Conservation (phyloP, 2,113 vertebrate genomes). For the Psilopsiagon aymara region DNA sequence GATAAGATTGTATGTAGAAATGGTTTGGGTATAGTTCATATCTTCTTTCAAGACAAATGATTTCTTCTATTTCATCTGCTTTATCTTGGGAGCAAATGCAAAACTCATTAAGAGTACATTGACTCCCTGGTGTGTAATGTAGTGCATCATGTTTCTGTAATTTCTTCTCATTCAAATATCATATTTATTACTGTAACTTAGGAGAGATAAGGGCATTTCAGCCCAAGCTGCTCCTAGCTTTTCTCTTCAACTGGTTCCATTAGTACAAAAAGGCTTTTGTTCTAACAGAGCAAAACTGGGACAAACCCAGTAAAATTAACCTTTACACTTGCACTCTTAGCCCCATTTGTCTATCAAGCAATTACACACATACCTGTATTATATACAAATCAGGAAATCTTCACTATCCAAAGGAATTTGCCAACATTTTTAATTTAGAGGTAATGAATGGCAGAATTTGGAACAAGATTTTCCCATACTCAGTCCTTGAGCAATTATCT, state of each 20-base stretch:
- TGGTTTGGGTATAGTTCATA: neutral
- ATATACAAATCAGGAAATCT: neutral
- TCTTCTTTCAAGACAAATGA: neutral
- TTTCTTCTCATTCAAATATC: neutral
- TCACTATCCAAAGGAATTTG: neutral
- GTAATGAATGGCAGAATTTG: neutral
- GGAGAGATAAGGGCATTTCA: slow-evolving; percentile 24
- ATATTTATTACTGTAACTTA: neutral
- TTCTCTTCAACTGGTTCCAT: neutral
- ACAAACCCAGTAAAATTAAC: neutral
- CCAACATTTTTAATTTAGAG: neutral
- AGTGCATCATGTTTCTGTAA: neutral
- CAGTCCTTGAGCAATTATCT: neutral
- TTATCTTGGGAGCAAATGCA: slow-evolving; percentile 41
- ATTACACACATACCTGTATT: neutral
- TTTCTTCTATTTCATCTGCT: slow-evolving; percentile 2
- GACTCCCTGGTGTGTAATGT: neutral
- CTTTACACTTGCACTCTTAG: neutral
- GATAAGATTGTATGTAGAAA: slow-evolving; percentile 6
- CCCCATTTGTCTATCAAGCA: neutral
- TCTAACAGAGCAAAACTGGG: neutral
- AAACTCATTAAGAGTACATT: neutral
- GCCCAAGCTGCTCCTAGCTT: neutral
- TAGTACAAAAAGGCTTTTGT: slow-evolving; percentile 29
- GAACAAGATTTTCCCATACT: neutral